These are phyloP conservation scores for Dryococelus australis DNA, from an alignment of 2,888 invertebrate species.

Conservation along the genomic window DNA sequence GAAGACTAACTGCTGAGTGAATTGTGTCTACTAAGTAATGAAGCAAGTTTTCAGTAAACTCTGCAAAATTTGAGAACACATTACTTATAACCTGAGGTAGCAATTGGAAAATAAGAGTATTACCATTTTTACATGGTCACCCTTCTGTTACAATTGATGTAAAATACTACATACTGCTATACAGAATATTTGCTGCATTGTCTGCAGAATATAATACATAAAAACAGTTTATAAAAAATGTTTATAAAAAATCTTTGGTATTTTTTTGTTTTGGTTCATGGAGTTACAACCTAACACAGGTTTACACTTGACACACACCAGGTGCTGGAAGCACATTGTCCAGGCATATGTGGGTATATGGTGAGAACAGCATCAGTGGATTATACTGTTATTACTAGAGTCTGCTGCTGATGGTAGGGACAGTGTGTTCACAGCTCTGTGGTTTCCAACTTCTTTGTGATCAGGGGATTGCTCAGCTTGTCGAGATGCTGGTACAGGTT, in stretches of 20 bases:
- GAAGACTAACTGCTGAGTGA: too few species aligned
- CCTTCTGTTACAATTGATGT: background rate
- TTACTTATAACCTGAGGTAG: background rate
- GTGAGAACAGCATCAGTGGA: too few species aligned
- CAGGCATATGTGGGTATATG: too few species aligned
- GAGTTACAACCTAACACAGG: background rate
- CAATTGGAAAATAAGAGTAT: background rate
- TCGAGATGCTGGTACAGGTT: constrained; percentile 78
- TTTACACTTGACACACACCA: too few species aligned
- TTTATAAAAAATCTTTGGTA: constrained; percentile 5
- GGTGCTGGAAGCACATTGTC: too few species aligned
- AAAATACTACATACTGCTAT: background rate
- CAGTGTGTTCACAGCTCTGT: constrained; percentile 70
- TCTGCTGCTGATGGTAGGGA: too few species aligned
- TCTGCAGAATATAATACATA: background rate
- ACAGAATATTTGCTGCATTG: background rate
- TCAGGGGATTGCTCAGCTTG: constrained; percentile 69
- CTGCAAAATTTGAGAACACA: background rate
- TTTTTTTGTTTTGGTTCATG: background rate
- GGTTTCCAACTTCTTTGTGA: constrained; percentile 78
- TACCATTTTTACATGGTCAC: background rate
- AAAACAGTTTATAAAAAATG: background rate
- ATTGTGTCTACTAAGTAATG: too few species aligned
- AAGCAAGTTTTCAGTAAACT: background rate
- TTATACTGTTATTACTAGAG: background rate